phyloP scores from a whole-genome alignment of 2,888 invertebrate species.

The Zygaena filipendulae region DNA sequence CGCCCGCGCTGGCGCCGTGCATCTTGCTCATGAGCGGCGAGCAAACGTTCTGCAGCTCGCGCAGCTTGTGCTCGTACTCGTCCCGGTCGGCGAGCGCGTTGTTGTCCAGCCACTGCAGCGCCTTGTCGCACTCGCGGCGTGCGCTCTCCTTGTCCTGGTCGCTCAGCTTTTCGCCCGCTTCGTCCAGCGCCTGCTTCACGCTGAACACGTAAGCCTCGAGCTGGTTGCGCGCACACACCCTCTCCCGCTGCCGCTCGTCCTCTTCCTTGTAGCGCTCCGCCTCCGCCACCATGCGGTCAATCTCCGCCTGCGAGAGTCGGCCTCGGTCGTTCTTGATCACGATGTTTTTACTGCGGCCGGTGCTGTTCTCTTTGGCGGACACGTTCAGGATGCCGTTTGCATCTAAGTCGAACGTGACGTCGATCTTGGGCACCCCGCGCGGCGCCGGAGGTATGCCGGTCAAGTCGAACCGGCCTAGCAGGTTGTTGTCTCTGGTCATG shows the following conservation, averaged over 20 bases:
- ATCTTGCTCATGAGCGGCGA: conserved; percentile 68
- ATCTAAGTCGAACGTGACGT: conserved; percentile 80
- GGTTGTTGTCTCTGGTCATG: conserved; percentile 84
- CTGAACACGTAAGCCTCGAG: conserved; percentile 78
- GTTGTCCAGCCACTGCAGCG: conserved; percentile 77
- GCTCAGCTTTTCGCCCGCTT: conserved; percentile 69
- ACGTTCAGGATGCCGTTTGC: conserved; percentile 87
- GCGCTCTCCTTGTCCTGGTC: conserved; percentile 73
- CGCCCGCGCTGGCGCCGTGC: conserved; percentile 55
- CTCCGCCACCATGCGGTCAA: conserved; percentile 81
- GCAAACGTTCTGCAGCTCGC: conserved; percentile 69
- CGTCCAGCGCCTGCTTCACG: conserved; percentile 75
- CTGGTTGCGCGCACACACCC: conserved; percentile 75
- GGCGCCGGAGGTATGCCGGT: conserved; percentile 78
- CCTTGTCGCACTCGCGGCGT: conserved; percentile 63
- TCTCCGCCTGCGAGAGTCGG: conserved; percentile 81
- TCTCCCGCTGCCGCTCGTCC: conserved; percentile 75
- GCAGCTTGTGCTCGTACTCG: conserved; percentile 70
- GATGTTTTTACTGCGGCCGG: conserved; percentile 77
- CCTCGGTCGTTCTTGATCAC: conserved; percentile 87
- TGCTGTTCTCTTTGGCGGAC: conserved; percentile 77
- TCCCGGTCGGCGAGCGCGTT: conserved; percentile 74
- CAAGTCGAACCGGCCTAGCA: conserved; percentile 72
- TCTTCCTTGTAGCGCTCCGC: conserved; percentile 80
- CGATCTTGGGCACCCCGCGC: conserved; percentile 74